Conservation (phyloP, 2,797 vertebrate species). For the Sebastes vulpes region DNA sequence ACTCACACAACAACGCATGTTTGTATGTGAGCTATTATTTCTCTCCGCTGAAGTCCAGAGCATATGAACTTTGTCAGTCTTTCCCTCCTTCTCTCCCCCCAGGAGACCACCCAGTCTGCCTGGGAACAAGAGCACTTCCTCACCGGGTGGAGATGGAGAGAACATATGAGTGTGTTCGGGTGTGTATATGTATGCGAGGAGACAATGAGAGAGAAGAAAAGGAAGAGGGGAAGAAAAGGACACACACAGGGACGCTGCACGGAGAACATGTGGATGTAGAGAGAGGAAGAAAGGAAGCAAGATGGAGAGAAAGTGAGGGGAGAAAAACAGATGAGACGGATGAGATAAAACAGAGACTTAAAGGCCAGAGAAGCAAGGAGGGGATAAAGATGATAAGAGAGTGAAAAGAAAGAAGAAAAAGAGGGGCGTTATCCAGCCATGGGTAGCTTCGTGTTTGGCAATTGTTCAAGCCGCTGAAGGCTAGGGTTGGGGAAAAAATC, state of each 20-base stretch:
- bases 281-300: neutral
- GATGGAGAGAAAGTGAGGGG: neutral
- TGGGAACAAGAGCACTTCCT: slow-evolving; percentile 63
- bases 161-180: slow-evolving; percentile 24
- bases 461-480: neutral
- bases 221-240: neutral
- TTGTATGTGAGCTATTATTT: slow-evolving; percentile 35
- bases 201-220: slow-evolving; percentile 12
- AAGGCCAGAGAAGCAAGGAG: slow-evolving; percentile 8
- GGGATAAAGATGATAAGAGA: slow-evolving; percentile 8
- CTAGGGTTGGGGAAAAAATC: no score
- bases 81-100: neutral
- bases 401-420: neutral
- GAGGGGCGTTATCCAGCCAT: neutral
- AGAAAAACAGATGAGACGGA: slow-evolving; percentile 14
- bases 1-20: slow-evolving; percentile 11
- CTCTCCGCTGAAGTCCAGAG: slow-evolving; percentile 26
- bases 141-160: slow-evolving; percentile 27
- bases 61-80: slow-evolving; percentile 44
- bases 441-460: neutral
- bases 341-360: slow-evolving; percentile 24
- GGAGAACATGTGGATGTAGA: slow-evolving; percentile 7
- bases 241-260: neutral
- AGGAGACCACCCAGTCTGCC: slow-evolving; percentile 71
- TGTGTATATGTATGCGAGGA: neutral